Evolutionary conservation across 1,140 invertebrate species (phyloP), one percentile per base, ranked within the genome.

Genomic region (Palaemon carinicauda): DNA sequence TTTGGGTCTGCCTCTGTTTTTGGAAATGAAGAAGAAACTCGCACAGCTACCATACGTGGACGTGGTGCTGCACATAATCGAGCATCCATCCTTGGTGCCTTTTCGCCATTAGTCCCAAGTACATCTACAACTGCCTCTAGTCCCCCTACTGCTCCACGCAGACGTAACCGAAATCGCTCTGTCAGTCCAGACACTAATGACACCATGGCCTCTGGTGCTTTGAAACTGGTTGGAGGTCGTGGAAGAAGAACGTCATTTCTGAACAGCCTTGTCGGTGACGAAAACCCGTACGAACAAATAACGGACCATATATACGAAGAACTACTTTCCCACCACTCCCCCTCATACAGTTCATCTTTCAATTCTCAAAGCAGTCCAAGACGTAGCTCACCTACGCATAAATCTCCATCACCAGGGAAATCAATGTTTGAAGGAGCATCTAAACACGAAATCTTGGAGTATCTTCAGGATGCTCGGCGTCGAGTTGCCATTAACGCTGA

Each of bases 401-500:
- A 80, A 14, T 80, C 87, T 56, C 88, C 51, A 84, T 90, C 77
- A 87, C 90, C 78, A 79, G 90, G 90, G 29, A 90, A 94, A 82
- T 96, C 95, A 27, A 96, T 96, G 90, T 96, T 96, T 90, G 95
- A 96, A 91, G 95, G 95, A 65, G 95, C 96, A 17, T 95, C 96
- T 1, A 97, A 97, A 91, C 96, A 96, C 89, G 96, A 98, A 89
- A 96, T 98, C 87, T 92, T 98, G 9, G 96, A 95, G 51, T 97
- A 97, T 90, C 92, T 98, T 73, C 96, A 97, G 56, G 96, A 96
- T 91, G 96, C 96, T 27, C 95, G 96, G 92, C 94, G 94, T 91
- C 93, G 96, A 74, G 94, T 90, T 14, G 89, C 84, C 71, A 87
- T 69, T 80, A 89, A 31, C 85, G 71, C 89, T 78, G 88, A 87